Conservation (phyloP, 2,113 vertebrate species). For the Capreolus pygargus region DNA sequence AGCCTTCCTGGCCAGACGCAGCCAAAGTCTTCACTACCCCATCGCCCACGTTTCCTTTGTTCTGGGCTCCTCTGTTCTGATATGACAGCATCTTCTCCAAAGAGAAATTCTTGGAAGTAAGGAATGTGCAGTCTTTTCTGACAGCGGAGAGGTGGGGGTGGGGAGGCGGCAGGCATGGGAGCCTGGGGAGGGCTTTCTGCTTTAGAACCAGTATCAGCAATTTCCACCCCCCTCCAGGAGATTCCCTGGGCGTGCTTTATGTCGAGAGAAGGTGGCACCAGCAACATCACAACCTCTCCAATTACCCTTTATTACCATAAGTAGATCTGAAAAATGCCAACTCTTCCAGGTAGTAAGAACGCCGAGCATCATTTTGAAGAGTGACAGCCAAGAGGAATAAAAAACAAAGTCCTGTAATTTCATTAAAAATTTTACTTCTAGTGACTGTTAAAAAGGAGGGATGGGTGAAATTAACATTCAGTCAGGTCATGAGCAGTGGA, state of each 20-base stretch:
- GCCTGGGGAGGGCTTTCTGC: conserved; percentile 7
- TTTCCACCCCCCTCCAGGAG: neutral
- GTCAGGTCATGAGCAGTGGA: conserved; percentile 1
- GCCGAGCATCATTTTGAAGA: fast-evolving
- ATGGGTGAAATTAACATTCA: conserved; percentile 2
- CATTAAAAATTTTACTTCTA: neutral
- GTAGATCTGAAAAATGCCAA: neutral
- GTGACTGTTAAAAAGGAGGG: neutral
- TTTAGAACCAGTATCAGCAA: neutral
- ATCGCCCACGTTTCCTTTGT: neutral
- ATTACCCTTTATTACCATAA: neutral
- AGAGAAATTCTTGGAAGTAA: neutral
- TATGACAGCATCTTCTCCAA: neutral
- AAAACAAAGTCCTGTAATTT: neutral
- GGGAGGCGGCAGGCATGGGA: neutral
- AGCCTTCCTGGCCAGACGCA: neutral
- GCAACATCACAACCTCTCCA: neutral
- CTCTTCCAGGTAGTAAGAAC: neutral
- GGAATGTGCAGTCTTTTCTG: neutral
- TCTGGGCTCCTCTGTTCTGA: neutral
- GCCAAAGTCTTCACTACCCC: neutral
- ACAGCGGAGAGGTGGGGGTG: fast-evolving
- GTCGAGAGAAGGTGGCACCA: neutral
- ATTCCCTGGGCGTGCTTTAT: neutral
- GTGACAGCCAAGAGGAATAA: fast-evolving